Percentiles rank a stretch among this genome's conserved stretches.
These are phyloP conservation scores for Hylomyscus alleni DNA, from an alignment of 2,797 vertebrate genomes.

Conservation along the genomic window DNA sequence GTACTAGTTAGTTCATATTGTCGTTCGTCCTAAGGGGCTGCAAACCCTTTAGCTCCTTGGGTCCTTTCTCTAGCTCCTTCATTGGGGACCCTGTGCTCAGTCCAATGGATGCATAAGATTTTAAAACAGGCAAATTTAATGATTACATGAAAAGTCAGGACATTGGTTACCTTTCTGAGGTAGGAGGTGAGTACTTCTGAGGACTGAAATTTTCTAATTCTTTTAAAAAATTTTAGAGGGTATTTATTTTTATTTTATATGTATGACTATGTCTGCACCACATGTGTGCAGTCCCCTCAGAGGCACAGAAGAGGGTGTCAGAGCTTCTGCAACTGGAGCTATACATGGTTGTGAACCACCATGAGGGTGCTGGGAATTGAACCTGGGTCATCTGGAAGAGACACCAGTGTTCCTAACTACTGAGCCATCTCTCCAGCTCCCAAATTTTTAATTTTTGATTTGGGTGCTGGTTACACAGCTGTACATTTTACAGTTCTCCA, in stretches of 20 bases:
- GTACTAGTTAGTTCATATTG: too few species aligned
- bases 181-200: not conserved
- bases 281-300: not conserved
- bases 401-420: not conserved
- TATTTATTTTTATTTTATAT: not conserved
- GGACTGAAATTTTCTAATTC: constrained; percentile 16
- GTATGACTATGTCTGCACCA: not conserved
- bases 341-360: not conserved
- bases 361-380: not conserved
- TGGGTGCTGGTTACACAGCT: constrained; percentile 17
- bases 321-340: not conserved
- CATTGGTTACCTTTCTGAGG: not conserved
- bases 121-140: constrained; percentile 43
- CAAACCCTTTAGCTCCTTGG: too few species aligned
- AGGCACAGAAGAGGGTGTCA: not conserved
- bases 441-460: constrained; percentile 12
- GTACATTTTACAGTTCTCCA: constrained; percentile 47
- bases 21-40: too few species aligned
- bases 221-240: not conserved
- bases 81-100: too few species aligned
- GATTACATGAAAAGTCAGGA: not conserved
- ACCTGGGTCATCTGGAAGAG: not conserved
- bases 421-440: not conserved
- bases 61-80: too few species aligned
- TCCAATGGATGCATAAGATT: not conserved